Conservation (phyloP, 2,888 invertebrate genomes). For the Pachycephus smyrnensis region DNA sequence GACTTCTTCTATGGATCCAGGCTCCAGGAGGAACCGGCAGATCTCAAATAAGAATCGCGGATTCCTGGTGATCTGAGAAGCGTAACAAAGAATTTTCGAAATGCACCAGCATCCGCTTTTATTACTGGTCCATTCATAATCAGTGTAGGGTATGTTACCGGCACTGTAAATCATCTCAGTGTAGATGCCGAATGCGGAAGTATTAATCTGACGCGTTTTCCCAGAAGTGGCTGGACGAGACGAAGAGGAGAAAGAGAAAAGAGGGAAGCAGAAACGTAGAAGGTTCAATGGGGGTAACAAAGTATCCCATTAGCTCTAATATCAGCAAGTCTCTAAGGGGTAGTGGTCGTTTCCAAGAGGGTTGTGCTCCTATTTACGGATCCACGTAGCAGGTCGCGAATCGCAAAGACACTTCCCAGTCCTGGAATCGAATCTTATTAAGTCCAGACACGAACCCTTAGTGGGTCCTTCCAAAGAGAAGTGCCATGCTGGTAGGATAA, state of each 20-base stretch:
- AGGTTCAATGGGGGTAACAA: conserved; percentile 38
- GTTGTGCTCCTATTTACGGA: conserved; percentile 16
- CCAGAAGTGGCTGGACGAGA: not conserved
- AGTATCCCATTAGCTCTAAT: conserved; percentile 53
- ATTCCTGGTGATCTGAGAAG: conserved; percentile 61
- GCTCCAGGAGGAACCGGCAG: not conserved
- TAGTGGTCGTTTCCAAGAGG: conserved; percentile 35
- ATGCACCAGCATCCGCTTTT: conserved; percentile 24
- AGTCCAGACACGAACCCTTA: not conserved
- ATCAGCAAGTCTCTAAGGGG: conserved; percentile 29
- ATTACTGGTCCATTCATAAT: conserved; percentile 29
- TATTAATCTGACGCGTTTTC: conserved; percentile 38
- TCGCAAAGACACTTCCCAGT: not conserved
- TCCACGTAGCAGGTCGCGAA: not conserved
- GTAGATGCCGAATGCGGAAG: conserved; percentile 46
- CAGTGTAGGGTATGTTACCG: not conserved
- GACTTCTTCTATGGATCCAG: not conserved
- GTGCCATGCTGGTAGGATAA: not conserved
- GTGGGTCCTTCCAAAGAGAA: not conserved
- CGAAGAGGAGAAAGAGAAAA: not conserved
- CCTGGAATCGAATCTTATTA: not conserved
- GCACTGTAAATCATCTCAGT: not conserved
- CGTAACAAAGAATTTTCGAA: conserved; percentile 59
- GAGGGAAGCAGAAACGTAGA: not conserved
- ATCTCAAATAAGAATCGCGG: conserved; percentile 27